Conservation (phyloP, 1,140 invertebrate species). For the Diuraphis noxia region DNA sequence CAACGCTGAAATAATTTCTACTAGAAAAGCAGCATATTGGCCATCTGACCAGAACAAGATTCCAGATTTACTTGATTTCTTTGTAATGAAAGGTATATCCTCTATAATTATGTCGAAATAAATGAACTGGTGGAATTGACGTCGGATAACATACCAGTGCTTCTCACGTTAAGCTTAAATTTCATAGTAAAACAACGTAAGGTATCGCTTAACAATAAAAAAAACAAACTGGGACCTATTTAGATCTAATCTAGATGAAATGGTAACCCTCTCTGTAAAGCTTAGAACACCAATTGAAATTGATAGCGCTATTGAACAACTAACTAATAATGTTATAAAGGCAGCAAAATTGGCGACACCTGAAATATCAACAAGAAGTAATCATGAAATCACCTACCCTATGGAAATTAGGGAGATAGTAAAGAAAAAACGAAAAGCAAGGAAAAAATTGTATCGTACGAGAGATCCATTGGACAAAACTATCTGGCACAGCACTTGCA, state of each 20-base stretch:
- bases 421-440: no score
- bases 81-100: conserved; percentile 58
- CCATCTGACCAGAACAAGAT: no score
- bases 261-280: background rate
- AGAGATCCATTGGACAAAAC: background rate
- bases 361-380: background rate
- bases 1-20: conserved; percentile 53
- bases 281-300: conserved; percentile 6
- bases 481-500: no score
- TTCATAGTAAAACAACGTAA: no score
- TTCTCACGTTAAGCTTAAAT: conserved; percentile 34
- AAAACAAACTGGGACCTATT: no score
- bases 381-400: no score
- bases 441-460: background rate
- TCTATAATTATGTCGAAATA: conserved; percentile 55
- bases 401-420: no score
- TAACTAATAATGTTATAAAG: background rate
- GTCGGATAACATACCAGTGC: conserved; percentile 57
- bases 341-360: no score
- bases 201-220: no score
- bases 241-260: background rate
- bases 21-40: conserved; percentile 56
- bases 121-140: conserved; percentile 53
- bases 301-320: background rate
- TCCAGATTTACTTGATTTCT: no score